Evolutionary conservation across 2,888 invertebrate species (phyloP), one percentile per base, ranked within the genome.

Genomic region (Hemicrepidius hirtus): DNA sequence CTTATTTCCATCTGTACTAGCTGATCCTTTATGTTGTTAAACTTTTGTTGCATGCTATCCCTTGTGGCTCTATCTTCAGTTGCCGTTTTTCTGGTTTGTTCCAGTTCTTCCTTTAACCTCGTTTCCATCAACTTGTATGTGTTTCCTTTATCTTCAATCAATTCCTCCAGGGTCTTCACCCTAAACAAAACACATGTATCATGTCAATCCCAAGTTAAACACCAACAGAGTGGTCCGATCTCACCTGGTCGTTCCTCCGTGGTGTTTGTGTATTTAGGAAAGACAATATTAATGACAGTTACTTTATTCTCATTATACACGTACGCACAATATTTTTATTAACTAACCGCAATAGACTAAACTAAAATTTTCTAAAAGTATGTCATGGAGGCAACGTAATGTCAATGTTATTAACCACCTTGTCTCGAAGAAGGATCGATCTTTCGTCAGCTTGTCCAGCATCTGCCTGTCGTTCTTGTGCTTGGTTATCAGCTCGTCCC

Each of bases 331-430:
- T 18, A 59, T 13, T 16, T 24, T 3, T 28, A n/a, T n/a, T n/a
- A 40, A 35, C 20, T 62, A 62, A 18, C 9, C 50, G 24, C 9
- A 12, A 32, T 37, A 60, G 9, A 44, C 4, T 16, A 37, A 69
- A 53, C 60, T 62, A 65, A 73, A 60, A 67, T 76, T 78, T 35
- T 85, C 84, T 69, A 83, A 80, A 20, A 85, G 76, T 73, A 86
- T 76, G 78, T 86, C 86, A 69, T 84, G 82, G 74, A 86, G 76
- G 46, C 84, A 82, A 71, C 83, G 82, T 73, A 86, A 78, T 46
- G 84, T 84, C 74, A 86, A 80, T 77, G 83, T 80, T 71, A 85
- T 78, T 81, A 86, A 77, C 83, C 85, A 86, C 86, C 85, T 86
- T 68, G 84, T 82, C 75, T 85, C 85, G 60, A 84, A 81, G 64